Base-by-base conservation (phyloP, 1,140 invertebrate genomes). In the Epicauta chinensis region DNA sequence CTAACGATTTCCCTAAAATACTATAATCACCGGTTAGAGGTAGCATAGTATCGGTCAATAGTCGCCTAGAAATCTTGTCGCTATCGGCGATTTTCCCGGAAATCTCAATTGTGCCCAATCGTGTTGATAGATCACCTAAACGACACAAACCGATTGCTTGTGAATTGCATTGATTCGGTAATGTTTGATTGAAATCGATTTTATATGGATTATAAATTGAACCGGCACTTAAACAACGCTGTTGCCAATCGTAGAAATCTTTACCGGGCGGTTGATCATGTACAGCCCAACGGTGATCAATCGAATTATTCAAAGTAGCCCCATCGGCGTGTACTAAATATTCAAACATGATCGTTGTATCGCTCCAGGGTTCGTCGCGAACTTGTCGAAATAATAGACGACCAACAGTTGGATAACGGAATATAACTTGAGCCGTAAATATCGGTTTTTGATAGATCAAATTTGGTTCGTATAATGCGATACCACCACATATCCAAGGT, bases 231-330 rank as follows among this genome's bases (percentile, higher is more conserved):
- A 89, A 68, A 69, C 91, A 95, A 38, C 93, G 73, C 46, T 76
- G 81, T 37, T 83, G 86, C 91, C 91, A 95, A 66, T 93, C 90
- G 65, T 93, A 93, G 66, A 89, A 95, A 70, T 97, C 93, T 59
- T 81, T 82, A n/a, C 83, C 86, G 1, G 80, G 81, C 0, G 80
- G 67, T 34, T 69, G 64, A 49, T 75, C 77, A 60, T 82, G 80
- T 2, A 83, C 73, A 0, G 80, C 80, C 81, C 78, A 87, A 64
- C 84, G 78, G 69, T 94, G 91, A 36, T 83, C 79, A 30, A 73
- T 73, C 0, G 89, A 89, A 66, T 84, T 84, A 65, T 93, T 92
- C 31, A 86, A 72, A 54, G 80, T 81, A 17, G 84, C 82, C 0
- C 91, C 91, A 69, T 96, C 91, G 1, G 87, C 83, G 69, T 96